Evolutionary conservation across 2,888 invertebrate species (phyloP).

Genomic region (Eristalis tenax): DNA sequence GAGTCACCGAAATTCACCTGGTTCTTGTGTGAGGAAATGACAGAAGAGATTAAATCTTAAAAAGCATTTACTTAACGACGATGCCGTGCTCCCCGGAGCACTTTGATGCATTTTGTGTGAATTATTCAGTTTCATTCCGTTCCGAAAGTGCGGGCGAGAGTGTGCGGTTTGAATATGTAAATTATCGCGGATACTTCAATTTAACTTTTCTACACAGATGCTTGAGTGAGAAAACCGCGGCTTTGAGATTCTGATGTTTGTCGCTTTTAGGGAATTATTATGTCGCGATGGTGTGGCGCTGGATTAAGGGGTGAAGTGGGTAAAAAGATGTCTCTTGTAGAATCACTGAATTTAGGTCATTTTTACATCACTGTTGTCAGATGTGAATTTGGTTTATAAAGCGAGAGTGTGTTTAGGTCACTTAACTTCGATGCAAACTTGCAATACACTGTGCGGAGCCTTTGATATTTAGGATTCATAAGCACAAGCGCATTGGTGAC

Average conservation of each 20-base stretch:
- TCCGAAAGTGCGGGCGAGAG: not conserved
- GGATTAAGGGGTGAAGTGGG: not conserved
- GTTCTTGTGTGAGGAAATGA: not conserved
- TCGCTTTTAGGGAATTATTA: not conserved
- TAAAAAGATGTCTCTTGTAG: not conserved
- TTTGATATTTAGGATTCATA: not conserved
- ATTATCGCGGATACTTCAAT: slow-evolving; percentile 1
- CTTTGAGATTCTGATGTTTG: not conserved
- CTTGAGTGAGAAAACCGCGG: not conserved
- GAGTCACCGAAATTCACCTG: not conserved
- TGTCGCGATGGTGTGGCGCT: not conserved
- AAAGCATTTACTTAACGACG: slow-evolving; percentile 1
- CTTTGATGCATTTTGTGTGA: not conserved
- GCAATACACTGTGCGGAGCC: not conserved
- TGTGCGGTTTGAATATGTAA: not conserved
- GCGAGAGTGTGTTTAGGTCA: not conserved
- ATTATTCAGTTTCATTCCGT: not conserved
- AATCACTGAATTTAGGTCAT: not conserved
- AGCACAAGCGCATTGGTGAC: not conserved
- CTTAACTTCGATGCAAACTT: not conserved
- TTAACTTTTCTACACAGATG: not conserved
- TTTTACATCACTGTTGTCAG: not conserved
- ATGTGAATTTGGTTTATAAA: not conserved
- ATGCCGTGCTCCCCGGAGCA: not conserved
- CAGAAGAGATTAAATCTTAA: not conserved